These are phyloP conservation scores for Bovichtus variegatus DNA, from an alignment of 2,797 vertebrate species.

Conservation along the genomic window DNA sequence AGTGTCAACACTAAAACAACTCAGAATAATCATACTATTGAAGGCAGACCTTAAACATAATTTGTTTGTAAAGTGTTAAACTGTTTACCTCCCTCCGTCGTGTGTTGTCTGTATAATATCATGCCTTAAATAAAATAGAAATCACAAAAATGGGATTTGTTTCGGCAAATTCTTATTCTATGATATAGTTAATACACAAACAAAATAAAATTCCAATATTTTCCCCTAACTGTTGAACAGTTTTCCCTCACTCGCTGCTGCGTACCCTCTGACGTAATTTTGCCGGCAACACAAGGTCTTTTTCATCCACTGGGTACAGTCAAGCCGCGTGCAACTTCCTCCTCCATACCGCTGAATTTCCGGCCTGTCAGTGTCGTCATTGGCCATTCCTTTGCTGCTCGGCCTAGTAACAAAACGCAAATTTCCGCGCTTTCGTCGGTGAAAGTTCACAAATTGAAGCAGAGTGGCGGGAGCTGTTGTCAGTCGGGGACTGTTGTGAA, in stretches of 20 bases:
- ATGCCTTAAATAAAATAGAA: background rate
- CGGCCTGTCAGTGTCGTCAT: constrained; percentile 31
- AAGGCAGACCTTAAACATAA: too few relatives aligned
- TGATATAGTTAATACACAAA: background rate
- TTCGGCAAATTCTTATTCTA: background rate
- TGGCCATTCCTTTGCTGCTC: background rate
- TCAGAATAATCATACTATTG: background rate
- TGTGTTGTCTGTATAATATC: background rate
- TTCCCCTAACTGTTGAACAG: accelerated
- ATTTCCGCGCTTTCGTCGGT: constrained; percentile 56
- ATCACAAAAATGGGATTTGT: background rate
- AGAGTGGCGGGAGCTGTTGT: constrained; percentile 82
- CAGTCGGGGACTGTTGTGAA: background rate
- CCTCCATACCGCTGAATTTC: accelerated
- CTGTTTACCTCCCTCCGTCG: background rate
- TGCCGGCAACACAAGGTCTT: constrained; percentile 35
- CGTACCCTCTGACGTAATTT: constrained; percentile 33
- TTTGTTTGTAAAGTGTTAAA: too few relatives aligned
- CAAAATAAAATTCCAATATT: background rate
- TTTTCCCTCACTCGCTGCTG: constrained; percentile 20
- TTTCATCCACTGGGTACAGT: accelerated
- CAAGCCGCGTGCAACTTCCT: background rate
- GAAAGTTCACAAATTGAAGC: constrained; percentile 65
- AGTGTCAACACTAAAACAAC: background rate
- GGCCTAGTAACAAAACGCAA: constrained; percentile 46